Evolutionary conservation across 1,140 invertebrate genomes (phyloP), one percentile per base, ranked within the genome.

Genomic region (Leptopilina boulardi): DNA sequence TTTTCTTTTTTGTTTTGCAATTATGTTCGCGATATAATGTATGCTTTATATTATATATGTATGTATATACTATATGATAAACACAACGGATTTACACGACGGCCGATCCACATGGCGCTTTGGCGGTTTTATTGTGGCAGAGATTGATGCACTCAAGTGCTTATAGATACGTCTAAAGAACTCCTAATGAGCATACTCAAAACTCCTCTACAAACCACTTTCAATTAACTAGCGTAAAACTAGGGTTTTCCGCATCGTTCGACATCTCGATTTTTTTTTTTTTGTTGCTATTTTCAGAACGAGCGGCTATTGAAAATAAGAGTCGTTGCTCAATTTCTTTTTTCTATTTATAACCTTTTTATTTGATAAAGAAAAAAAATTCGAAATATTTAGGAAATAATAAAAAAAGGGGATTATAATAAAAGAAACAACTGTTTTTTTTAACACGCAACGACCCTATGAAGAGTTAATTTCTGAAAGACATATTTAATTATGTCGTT

Each of bases 21-120:
- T 66, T 66, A 66, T 66, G 23, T 23, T 15, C 56, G 23, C 56
- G 26, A 66, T 66, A 66, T n/a, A n/a, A n/a, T 30, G 26, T 66
- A 26, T 26, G 23, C 11, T 66, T 30, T 66, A n/a, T 66, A 66
- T 30, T 66, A 66, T 26, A 82, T 82, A 80, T 81, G 78, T 83
- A 66, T 84, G 77, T 88, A 89, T 89, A 90, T 89, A 89, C 88
- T 89, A 89, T 90, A 90, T 89, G 80, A 87, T 88, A 90, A 90
- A 90, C 87, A 89, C 84, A 90, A 90, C 88, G 83, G 81, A 83
- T 78, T 77, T 72, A 73, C 73, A 76, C 54, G 59, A 78, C 77
- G 71, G 77, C 78, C 84, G 80, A 85, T 85, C 70, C 80, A 56
- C 73, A 56, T 41, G 70, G 34, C 71, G 70, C 56, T 15, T 73